Evolutionary conservation across 2,888 invertebrate genomes (phyloP).

Genomic region (Limnephilus marmoratus): DNA sequence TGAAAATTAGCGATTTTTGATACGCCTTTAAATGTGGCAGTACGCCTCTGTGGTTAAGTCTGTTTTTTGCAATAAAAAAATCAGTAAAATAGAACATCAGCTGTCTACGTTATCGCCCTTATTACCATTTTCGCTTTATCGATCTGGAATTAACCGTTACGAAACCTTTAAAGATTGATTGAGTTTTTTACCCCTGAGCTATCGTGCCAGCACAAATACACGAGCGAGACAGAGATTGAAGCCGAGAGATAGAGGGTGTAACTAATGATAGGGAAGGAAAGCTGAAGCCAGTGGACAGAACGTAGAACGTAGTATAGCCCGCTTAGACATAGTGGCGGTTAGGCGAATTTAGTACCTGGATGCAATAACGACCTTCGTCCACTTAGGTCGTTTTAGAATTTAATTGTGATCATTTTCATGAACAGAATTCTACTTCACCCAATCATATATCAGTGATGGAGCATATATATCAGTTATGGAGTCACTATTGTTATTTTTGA

Average conservation of each 20-base stretch:
- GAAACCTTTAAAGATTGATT: slow-evolving; percentile 21
- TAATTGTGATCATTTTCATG: neutral
- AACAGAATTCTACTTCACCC: neutral
- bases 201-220: slow-evolving; percentile 33
- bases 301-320: neutral
- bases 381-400: neutral
- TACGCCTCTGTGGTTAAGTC: neutral
- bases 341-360: slow-evolving; percentile 12
- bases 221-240: slow-evolving; percentile 32
- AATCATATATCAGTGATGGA: neutral
- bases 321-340: slow-evolving; percentile 13
- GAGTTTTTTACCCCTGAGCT: slow-evolving; percentile 22
- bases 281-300: slow-evolving; percentile 31
- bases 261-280: slow-evolving; percentile 39
- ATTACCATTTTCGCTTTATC: neutral
- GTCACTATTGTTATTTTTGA: neutral
- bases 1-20: too few species aligned
- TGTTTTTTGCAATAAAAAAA: neutral
- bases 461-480: neutral
- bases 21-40: too few species aligned
- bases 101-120: neutral
- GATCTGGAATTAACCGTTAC: neutral
- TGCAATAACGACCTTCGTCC: neutral
- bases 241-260: slow-evolving; percentile 34
- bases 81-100: neutral